These are phyloP conservation scores for Parnassius smintheus DNA, from an alignment of 2,888 invertebrate genomes.

Conservation along the genomic window DNA sequence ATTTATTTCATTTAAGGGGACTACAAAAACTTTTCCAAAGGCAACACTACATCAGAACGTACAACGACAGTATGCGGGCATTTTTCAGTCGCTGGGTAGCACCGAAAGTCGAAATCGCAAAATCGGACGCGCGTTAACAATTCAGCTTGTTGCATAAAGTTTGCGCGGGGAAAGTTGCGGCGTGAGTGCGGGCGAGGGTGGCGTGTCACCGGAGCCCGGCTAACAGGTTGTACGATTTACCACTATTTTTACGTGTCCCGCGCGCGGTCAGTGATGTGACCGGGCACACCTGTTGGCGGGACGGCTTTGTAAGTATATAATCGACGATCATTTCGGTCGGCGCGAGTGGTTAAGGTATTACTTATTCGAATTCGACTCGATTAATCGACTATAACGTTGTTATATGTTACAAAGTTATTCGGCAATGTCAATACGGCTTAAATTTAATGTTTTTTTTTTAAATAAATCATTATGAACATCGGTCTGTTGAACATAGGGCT, in stretches of 20 bases:
- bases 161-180: conserved; percentile 55
- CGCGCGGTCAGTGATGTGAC: conserved; percentile 62
- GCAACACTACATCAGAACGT: background rate
- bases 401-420: too few species aligned
- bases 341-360: too few species aligned
- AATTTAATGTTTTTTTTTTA: too few species aligned
- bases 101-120: conserved; percentile 35
- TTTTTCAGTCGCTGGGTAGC: conserved; percentile 15
- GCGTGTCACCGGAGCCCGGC: conserved; percentile 38
- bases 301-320: conserved; percentile 28
- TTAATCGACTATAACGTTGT: too few species aligned
- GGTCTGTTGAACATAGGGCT: too few species aligned
- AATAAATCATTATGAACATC: too few species aligned
- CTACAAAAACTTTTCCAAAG: background rate
- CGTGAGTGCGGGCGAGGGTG: conserved; percentile 35
- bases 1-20: too few species aligned
- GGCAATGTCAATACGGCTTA: too few species aligned
- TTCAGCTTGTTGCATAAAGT: conserved; percentile 44
- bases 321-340: background rate
- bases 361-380: too few species aligned
- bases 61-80: conserved; percentile 1
- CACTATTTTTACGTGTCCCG: conserved; percentile 76
- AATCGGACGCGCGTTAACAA: conserved; percentile 46
- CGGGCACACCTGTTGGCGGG: conserved; percentile 66
- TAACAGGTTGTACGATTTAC: conserved; percentile 77